phyloP scores from a whole-genome alignment of 2,888 invertebrate species.

The Pecten maximus region DNA sequence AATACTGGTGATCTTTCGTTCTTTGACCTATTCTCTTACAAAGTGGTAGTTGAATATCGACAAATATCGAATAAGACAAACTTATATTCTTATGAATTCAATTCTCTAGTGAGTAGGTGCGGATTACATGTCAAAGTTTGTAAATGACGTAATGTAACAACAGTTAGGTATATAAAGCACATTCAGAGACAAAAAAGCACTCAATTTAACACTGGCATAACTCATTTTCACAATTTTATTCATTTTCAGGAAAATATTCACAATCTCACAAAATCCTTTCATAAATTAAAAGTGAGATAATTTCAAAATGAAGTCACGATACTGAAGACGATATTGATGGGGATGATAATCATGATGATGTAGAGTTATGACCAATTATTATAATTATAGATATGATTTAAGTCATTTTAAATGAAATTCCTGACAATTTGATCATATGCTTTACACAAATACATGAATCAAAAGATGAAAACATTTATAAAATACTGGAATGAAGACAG shows the following conservation, averaged over 20 bases:
- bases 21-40: no score
- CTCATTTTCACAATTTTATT: background rate
- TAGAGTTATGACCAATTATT: background rate
- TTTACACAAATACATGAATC: background rate
- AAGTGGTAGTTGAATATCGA: no score
- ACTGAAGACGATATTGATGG: background rate
- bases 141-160: no score
- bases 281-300: background rate
- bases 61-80: no score
- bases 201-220: background rate
- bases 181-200: background rate
- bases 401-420: background rate
- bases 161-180: no score
- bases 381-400: background rate
- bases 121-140: no score
- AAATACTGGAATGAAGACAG: background rate
- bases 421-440: background rate
- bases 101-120: no score
- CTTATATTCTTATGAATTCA: no score
- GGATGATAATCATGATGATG: background rate
- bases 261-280: background rate
- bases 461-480: background rate
- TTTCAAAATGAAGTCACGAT: background rate
- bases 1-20: no score
- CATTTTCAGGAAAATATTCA: background rate